Base-by-base conservation (phyloP, 1,140 invertebrate genomes). In the Hylaeus volcanicus region DNA sequence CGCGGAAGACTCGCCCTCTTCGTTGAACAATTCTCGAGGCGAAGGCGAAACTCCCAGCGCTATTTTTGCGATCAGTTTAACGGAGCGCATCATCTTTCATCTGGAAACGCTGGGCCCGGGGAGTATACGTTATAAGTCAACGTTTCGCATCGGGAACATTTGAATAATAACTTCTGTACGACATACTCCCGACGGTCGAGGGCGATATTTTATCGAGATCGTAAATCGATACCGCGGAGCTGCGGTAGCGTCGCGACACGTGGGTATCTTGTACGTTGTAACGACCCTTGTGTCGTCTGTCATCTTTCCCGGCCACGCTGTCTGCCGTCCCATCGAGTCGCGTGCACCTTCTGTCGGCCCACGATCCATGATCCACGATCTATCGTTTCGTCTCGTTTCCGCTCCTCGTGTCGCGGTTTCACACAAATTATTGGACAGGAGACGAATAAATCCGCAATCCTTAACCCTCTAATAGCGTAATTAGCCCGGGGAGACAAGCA, bases 221-320 rank as follows among this genome's bases (percentile, higher is more conserved):
- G 77, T 83, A 79, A 80, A 81, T 80, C 82, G 79, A 84, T 76
- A 82, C 26, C 26, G 26, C 69, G 51, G n/a, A 39, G 39, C 51
- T 65, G 72, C 79, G 69, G 83, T 85, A 83, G 85, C 66, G 74
- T 41, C 68, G 60, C 65, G 79, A 86, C 72, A 73, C 65, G 74
- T 48, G 56, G 75, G 71, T 77, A 81, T 85, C 81, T 81, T 81
- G 74, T 85, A 83, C 58, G 70, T 74, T 64, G 63, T 74, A 78
- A 85, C 68, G 80, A 82, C 61, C 63, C 14, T 58, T 64, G 82
- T 72, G 85, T 85, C 83, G 83, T 71, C 77, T 87, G 85, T 85
- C 85, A 85, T 87, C 77, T 74, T 81, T 72, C 65, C 63, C 55
- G 65, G 48, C 53, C 75, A 43, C 9, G 68, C 9, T 70, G 65